Evolutionary conservation across 2,797 vertebrate genomes (phyloP), one percentile per base, ranked within the genome.

Genomic region (Artibeus jamaicensis): DNA sequence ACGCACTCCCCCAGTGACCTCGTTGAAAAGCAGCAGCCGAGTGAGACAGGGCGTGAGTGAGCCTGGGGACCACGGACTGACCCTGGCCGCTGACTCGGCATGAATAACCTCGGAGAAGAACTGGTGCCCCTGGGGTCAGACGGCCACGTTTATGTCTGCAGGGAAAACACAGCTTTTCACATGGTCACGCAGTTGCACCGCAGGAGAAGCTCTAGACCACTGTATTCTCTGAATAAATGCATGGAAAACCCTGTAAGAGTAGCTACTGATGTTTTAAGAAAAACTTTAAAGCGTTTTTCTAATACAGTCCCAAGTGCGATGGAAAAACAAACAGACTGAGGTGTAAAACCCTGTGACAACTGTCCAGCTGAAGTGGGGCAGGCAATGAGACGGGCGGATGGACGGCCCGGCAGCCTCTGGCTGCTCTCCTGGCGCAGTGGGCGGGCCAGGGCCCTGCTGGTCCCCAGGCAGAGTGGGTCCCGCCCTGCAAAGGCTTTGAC

Each of bases 91-190:
- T 0, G 2, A 3, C 21, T 5, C n/a, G 6, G 32, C 48, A 0
- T 2, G 65, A 29, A 5, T 2, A 9, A 15, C 32, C 1, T 0
- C 1, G 11, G 85, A 37, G 73, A 24, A 3, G 39, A 5, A 3
- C 15, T 0, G 15, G 4, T 8, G 59, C 21, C 0, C 19, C 4
- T 14, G 59, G 1, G 46, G 65, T 6, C 3, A 2, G 44, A 9
- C 39, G 0, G 5, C 11, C 2, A 2, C 44, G 10, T 26, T 37
- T 4, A 16, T 2, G 3, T 55, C 59, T 32, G 11, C 0, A 11
- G 12, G 48, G 24, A 44, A 15, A n/a, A 19, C 6, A 6, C n/a
- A 2, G 11, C 22, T 39, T 85, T 18, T 18, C 32, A 3, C 2
- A 1, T 1, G 79, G 10, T 2, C 70, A 39, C 44, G 67, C 0